phyloP scores from a whole-genome alignment of 1,140 invertebrate genomes.

The Prorops nasuta region DNA sequence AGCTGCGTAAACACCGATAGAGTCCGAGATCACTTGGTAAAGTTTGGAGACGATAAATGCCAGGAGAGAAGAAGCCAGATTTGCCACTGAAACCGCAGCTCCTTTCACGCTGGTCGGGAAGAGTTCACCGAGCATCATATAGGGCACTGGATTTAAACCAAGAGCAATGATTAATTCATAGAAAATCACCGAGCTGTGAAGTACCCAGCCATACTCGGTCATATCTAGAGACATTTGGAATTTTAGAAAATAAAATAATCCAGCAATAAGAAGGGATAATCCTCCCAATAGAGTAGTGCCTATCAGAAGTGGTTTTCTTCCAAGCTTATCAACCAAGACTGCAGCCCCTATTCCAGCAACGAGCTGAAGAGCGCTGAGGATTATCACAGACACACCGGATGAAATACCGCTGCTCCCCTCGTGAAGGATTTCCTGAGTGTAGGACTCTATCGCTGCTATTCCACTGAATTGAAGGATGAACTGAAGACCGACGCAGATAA shows the following conservation, averaged over 20 bases:
- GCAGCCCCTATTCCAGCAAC: conserved; percentile 59
- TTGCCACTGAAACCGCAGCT: conserved; percentile 54
- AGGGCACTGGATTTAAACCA: conserved; percentile 62
- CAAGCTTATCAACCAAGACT: conserved; percentile 59
- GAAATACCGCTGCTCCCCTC: conserved; percentile 54
- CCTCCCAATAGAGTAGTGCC: conserved; percentile 57
- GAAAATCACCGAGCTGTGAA: conserved; percentile 59
- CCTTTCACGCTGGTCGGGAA: conserved; percentile 65
- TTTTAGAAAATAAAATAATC: conserved; percentile 56
- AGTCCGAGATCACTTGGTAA: conserved; percentile 58
- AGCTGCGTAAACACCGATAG: conserved; percentile 57
- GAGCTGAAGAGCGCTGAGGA: conserved; percentile 68
- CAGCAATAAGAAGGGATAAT: conserved; percentile 46
- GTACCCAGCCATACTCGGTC: conserved; percentile 47
- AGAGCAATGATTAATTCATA: conserved; percentile 62
- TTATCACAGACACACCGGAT: conserved; percentile 57
- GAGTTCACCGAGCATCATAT: conserved; percentile 63
- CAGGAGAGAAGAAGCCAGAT: conserved; percentile 46
- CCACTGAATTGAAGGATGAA: conserved; percentile 64
- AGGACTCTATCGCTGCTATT: conserved; percentile 68
- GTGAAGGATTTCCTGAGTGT: conserved; percentile 65
- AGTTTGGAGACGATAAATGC: conserved; percentile 60
- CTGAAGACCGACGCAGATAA: conserved; percentile 62
- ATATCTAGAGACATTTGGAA: conserved; percentile 45
- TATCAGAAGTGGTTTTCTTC: conserved; percentile 59